phyloP scores from a whole-genome alignment of 2,113 vertebrate species.

The Naja naja region DNA sequence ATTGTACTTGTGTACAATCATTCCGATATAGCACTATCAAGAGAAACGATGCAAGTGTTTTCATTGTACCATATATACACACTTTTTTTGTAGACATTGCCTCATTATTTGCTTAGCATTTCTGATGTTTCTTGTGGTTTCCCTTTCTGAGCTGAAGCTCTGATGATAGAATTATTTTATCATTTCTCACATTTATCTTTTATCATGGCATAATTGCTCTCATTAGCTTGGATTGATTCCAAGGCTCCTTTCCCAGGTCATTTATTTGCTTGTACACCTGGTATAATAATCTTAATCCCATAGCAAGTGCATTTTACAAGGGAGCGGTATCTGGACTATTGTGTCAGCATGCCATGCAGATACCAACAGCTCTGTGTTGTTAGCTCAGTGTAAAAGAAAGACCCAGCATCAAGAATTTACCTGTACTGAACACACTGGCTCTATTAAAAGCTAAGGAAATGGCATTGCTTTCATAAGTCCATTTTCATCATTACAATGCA shows the following conservation, averaged over 20 bases:
- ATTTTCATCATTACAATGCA: background rate
- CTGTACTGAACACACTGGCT: background rate
- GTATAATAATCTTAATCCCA: background rate
- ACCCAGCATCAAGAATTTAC: background rate
- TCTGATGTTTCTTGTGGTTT: background rate
- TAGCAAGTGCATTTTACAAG: accelerated
- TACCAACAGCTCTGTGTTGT: background rate
- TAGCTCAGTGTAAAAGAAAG: background rate
- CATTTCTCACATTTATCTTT: background rate
- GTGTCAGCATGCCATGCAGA: background rate
- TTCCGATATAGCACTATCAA: background rate
- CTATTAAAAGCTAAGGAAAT: constrained; percentile 2
- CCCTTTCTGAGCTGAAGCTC: background rate
- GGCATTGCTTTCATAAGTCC: background rate
- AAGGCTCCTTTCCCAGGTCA: background rate
- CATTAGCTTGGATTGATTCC: background rate
- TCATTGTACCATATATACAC: background rate
- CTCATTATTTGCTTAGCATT: background rate
- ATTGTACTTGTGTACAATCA: background rate
- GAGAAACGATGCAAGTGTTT: background rate
- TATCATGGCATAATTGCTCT: background rate
- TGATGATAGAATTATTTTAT: background rate
- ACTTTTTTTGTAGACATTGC: background rate
- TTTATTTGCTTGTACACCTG: background rate
- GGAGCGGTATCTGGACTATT: background rate